Conservation (phyloP, 2,797 vertebrate genomes). For the Coilia nasus region DNA sequence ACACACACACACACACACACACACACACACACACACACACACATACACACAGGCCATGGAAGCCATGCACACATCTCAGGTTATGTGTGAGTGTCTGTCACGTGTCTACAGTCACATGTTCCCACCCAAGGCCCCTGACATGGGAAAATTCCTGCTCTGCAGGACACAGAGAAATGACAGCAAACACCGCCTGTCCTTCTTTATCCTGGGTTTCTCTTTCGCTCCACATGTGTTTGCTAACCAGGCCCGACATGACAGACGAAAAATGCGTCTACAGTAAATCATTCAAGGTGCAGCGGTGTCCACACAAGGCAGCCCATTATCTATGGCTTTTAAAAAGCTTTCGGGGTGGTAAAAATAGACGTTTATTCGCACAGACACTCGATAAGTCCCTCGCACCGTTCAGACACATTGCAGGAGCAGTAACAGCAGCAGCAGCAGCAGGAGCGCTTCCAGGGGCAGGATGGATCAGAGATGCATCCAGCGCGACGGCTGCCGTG, state of each 20-base stretch:
- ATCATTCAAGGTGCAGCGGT: conserved; percentile 4
- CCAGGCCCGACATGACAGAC: background rate
- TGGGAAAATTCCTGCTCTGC: background rate
- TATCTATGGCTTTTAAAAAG: conserved; percentile 20
- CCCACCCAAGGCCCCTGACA: background rate
- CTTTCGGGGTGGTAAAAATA: background rate
- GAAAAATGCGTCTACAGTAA: background rate
- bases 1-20: too few species aligned
- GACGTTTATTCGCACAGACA: conserved; percentile 7
- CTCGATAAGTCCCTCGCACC: conserved; percentile 1
- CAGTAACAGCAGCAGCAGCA: background rate
- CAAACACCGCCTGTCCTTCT: background rate
- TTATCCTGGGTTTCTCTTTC: background rate
- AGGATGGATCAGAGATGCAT: conserved; percentile 10
- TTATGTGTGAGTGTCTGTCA: background rate
- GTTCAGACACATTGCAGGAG: background rate
- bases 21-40: too few species aligned
- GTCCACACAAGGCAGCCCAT: background rate
- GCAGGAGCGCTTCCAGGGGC: background rate
- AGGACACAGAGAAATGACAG: background rate
- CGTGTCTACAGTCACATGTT: background rate
- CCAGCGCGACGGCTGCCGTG: background rate
- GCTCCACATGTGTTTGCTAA: background rate
- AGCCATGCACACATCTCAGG: background rate
- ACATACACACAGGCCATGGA: background rate